Evolutionary conservation across 2,888 invertebrate genomes (phyloP).

Genomic region (Lycocerus yunnanus): DNA sequence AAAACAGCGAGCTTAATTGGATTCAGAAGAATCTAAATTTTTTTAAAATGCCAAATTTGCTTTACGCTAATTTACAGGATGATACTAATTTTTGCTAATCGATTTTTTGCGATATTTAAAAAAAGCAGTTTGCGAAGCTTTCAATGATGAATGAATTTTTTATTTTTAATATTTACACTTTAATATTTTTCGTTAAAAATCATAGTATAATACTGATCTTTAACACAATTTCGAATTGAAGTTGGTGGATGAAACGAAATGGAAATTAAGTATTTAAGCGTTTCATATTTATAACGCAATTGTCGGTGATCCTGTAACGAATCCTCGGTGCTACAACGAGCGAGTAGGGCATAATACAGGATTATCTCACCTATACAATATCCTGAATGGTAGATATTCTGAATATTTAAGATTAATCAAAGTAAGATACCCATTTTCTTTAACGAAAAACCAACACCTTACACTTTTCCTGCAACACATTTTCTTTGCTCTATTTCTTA

Average conservation of each 20-base stretch:
- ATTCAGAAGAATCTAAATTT: not conserved
- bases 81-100: not conserved
- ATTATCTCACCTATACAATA: conserved; percentile 22
- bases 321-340: conserved; percentile 2
- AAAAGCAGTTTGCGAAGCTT: not conserved
- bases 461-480: not conserved
- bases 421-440: conserved; percentile 7
- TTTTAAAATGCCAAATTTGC: not conserved
- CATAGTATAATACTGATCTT: not conserved
- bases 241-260: conserved; percentile 10
- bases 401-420: conserved; percentile 31
- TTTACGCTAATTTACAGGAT: not conserved
- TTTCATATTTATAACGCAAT: conserved; percentile 16
- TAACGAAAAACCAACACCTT: not conserved
- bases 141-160: not conserved
- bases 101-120: not conserved
- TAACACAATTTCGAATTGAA: not conserved
- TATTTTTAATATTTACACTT: not conserved
- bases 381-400: conserved; percentile 19
- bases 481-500: not conserved
- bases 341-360: conserved; percentile 14
- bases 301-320: conserved; percentile 13
- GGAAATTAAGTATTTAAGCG: conserved; percentile 21
- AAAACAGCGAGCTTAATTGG: not conserved
- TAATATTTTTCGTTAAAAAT: not conserved